phyloP scores from a whole-genome alignment of 2,888 invertebrate species.

The Amiota communis region DNA sequence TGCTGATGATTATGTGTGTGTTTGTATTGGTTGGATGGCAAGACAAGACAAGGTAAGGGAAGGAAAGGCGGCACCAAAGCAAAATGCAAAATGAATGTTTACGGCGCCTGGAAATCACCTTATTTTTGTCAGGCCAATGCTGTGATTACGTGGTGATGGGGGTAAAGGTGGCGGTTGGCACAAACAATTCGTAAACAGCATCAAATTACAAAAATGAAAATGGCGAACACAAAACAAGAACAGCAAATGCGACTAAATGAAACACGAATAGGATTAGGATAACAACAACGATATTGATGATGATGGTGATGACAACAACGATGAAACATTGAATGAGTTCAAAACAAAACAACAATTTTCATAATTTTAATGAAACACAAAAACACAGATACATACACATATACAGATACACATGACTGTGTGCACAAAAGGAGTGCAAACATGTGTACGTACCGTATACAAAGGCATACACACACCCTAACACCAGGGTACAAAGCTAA shows the following conservation, averaged over 20 bases:
- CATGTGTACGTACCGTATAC: slow-evolving; percentile 31
- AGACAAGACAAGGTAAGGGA: no score
- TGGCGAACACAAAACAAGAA: slow-evolving; percentile 53
- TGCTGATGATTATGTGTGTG: neutral
- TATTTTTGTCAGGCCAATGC: no score
- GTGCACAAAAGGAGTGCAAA: neutral
- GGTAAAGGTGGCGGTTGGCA: slow-evolving; percentile 25
- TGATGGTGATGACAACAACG: slow-evolving; percentile 30
- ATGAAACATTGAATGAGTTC: slow-evolving; percentile 27
- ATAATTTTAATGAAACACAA: slow-evolving; percentile 62
- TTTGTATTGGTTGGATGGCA: no score
- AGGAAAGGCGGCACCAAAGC: no score
- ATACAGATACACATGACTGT: slow-evolving; percentile 30
- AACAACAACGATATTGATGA: neutral
- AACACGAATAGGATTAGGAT: slow-evolving; percentile 27
- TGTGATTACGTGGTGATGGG: no score
- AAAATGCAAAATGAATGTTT: no score
- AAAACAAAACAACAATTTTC: slow-evolving; percentile 54
- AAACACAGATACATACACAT: slow-evolving; percentile 31
- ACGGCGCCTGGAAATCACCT: no score
- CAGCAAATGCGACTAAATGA: slow-evolving; percentile 21
- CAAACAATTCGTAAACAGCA: slow-evolving; percentile 51
- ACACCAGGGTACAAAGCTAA: neutral
- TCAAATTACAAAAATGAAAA: slow-evolving; percentile 71
- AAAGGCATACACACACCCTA: slow-evolving; percentile 32